These are phyloP conservation scores for Tragopan temminckii DNA, from an alignment of 2,797 vertebrate species.

Conservation along the genomic window DNA sequence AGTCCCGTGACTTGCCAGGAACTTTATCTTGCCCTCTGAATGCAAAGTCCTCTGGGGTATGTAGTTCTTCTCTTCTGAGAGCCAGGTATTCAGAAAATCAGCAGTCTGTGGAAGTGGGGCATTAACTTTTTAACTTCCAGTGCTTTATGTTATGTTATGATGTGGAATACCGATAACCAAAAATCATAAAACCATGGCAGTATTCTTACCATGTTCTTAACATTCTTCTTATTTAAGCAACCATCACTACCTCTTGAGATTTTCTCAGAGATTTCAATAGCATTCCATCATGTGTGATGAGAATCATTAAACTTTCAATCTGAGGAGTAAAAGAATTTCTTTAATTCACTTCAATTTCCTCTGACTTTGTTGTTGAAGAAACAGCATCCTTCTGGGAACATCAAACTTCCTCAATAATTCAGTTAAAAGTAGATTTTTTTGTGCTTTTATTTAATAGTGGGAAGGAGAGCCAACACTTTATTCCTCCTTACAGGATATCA, in stretches of 20 bases:
- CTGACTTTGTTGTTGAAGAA: not conserved
- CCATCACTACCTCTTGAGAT: not conserved
- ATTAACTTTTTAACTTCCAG: no score
- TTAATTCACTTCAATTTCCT: not conserved
- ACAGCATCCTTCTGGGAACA: not conserved
- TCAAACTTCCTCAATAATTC: not conserved
- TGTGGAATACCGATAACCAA: no score
- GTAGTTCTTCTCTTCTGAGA: no score
- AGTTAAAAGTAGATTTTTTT: not conserved
- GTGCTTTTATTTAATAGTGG: not conserved
- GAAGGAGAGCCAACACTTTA: not conserved
- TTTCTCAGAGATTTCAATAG: not conserved
- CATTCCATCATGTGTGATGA: constrained; percentile 7
- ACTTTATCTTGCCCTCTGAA: no score
- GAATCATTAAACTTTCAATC: not conserved
- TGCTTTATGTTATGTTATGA: no score
- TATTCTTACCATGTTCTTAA: not conserved
- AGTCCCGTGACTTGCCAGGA: no score
- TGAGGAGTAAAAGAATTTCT: constrained; percentile 6
- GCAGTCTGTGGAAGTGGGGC: no score
- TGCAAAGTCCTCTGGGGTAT: no score
- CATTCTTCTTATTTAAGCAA: not conserved
- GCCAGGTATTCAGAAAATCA: no score
- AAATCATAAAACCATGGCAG: no score
- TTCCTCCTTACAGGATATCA: not conserved